A percentile compares a stretch with the other conserved stretches of the same genome.
Evolutionary conservation across 2,888 invertebrate genomes (phyloP).

Genomic region (Kryphioiulus occultus): DNA sequence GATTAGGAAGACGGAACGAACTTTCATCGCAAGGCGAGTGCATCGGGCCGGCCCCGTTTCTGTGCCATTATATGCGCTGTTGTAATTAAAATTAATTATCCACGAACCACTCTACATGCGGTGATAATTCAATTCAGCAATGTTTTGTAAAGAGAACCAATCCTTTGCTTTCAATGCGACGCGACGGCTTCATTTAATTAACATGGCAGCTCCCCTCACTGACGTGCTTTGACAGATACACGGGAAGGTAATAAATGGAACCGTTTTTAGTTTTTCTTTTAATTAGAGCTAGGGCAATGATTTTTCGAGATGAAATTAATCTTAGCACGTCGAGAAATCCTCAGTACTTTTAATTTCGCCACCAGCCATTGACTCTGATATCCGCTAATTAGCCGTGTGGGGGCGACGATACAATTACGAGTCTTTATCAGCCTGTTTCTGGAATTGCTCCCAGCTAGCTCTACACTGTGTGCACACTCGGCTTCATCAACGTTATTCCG

Average conservation of each 20-base stretch:
- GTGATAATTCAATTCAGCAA: not conserved
- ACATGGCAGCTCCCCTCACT: not conserved
- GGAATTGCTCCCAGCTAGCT: not conserved
- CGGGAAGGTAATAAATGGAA: not conserved
- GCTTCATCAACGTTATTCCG: constrained; percentile 21
- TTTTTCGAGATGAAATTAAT: constrained; percentile 7
- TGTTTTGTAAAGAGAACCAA: not conserved
- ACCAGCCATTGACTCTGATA: not conserved
- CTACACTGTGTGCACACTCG: not conserved
- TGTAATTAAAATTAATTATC: constrained; percentile 31
- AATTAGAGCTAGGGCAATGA: not conserved
- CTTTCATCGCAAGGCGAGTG: constrained; percentile 7
- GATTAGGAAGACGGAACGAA: not conserved
- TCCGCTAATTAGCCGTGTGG: not conserved
- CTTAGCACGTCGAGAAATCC: not conserved
- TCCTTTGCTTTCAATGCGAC: not conserved
- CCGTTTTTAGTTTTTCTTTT: not conserved
- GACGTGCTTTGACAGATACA: not conserved
- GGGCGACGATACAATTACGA: constrained; percentile 10
- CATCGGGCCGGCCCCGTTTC: not conserved
- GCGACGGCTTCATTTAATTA: constrained; percentile 9
- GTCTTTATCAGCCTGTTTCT: not conserved
- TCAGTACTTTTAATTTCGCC: not conserved
- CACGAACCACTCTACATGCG: not conserved
- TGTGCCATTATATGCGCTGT: not conserved